These are phyloP conservation scores for Echinometra lucunter DNA, from an alignment of 53 echinoderm and acorn worm genomes.

Conservation along the genomic window DNA sequence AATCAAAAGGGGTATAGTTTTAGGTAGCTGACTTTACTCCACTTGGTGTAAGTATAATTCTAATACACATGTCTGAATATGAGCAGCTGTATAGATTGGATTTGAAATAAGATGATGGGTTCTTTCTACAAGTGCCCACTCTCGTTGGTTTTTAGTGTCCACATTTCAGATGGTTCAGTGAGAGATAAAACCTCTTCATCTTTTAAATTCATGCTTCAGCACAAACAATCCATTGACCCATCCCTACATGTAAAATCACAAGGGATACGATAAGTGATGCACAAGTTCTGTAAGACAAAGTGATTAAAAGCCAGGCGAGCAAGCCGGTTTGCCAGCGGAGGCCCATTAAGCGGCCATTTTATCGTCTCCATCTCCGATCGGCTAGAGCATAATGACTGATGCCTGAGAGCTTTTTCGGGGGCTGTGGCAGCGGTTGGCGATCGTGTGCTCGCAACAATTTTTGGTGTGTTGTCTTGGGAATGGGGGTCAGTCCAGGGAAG, in stretches of 20 bases:
- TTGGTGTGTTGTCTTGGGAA: background rate
- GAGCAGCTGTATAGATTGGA: background rate
- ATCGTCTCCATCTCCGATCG: constrained; percentile 13
- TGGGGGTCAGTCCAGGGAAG: background rate
- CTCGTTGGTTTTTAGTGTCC: background rate
- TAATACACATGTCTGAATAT: background rate
- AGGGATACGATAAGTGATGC: constrained; percentile 17
- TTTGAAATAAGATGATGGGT: background rate
- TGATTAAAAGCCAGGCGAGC: constrained; percentile 11
- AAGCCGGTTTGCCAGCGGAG: background rate
- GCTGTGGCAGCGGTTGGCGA: background rate
- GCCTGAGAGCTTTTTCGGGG: background rate
- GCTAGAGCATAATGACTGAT: constrained; percentile 42
- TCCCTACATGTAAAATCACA: background rate
- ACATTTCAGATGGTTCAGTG: background rate
- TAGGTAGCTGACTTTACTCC: background rate
- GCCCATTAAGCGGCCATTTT: constrained; percentile 40
- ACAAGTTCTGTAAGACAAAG: background rate
- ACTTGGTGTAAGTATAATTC: background rate
- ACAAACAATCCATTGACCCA: background rate
- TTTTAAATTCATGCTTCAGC: background rate
- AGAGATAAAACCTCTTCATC: constrained; percentile 11
- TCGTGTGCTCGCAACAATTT: background rate
- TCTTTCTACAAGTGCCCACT: background rate
- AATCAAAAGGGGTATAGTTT: background rate